Conservation (phyloP, 1,140 invertebrate species). For the Diorhabda carinulata region DNA sequence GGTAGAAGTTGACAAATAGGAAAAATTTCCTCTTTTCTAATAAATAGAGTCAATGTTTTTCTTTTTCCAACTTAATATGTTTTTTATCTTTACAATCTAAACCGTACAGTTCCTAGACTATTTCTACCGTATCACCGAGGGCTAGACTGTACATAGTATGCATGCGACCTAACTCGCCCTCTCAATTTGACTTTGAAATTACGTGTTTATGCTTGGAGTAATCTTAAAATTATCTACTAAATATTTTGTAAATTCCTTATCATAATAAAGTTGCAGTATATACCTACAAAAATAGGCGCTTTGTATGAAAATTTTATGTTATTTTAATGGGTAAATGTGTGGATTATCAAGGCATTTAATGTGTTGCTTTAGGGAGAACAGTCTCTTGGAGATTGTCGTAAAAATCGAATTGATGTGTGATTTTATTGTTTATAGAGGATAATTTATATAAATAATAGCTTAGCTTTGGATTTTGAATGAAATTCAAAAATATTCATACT, state of each 20-base stretch:
- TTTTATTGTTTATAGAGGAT: neutral
- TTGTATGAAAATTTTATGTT: slow-evolving; percentile 23
- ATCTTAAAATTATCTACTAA: slow-evolving; percentile 28
- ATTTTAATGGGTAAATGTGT: slow-evolving; percentile 12
- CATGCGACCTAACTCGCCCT: slow-evolving; percentile 41
- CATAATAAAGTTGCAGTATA: slow-evolving; percentile 15
- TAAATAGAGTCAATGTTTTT: too few relatives aligned
- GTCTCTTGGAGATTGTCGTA: neutral
- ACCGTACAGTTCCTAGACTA: slow-evolving; percentile 9
- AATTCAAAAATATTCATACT: too few relatives aligned
- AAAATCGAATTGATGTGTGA: slow-evolving; percentile 1
- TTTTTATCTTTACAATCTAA: too few relatives aligned
- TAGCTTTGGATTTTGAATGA: too few relatives aligned
- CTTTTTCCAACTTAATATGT: too few relatives aligned
- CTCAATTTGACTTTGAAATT: slow-evolving; percentile 48
- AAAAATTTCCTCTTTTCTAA: too few relatives aligned
- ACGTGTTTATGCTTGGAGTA: slow-evolving; percentile 36
- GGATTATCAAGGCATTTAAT: slow-evolving; percentile 11
- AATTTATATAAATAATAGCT: too few relatives aligned
- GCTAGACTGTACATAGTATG: neutral
- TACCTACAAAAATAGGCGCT: slow-evolving; percentile 19
- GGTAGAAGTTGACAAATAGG: too few relatives aligned
- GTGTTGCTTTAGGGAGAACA: neutral
- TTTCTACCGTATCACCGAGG: slow-evolving; percentile 29
- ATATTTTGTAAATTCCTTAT: slow-evolving; percentile 22